A percentile compares a stretch with the other conserved stretches of the same genome.
Conservation (phyloP, 1,140 invertebrate species). For the Vollenhovia emeryi region DNA sequence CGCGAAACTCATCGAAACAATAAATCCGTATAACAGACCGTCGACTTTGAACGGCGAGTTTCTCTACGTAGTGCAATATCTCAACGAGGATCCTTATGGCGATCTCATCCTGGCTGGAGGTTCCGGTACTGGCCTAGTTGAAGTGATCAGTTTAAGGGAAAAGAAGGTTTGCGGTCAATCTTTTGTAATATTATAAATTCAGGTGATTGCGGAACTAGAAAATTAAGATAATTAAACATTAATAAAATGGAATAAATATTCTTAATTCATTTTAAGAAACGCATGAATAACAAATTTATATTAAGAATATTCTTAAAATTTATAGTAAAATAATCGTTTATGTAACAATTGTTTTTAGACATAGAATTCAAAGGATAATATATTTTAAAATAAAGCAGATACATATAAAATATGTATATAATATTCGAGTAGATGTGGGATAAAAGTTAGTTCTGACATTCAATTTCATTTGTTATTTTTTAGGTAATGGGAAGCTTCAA, state of each 20-base stretch:
- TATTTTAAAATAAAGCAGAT: too few species aligned
- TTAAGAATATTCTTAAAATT: too few species aligned
- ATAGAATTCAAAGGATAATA: background rate
- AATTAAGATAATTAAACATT: background rate
- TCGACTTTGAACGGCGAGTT: slow-evolving; percentile 77
- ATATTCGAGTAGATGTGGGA: background rate
- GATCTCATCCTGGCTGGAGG: slow-evolving; percentile 75
- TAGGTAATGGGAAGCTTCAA: slow-evolving; percentile 74
- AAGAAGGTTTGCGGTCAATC: slow-evolving; percentile 67
- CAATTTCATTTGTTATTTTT: background rate
- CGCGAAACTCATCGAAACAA: slow-evolving; percentile 77
- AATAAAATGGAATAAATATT: background rate
- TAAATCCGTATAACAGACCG: slow-evolving; percentile 75
- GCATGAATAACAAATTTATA: too few species aligned
- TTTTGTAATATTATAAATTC: background rate
- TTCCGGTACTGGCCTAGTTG: slow-evolving; percentile 74
- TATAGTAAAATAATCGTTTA: background rate
- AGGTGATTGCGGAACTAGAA: background rate
- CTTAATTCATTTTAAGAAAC: background rate
- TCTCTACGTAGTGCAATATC: slow-evolving; percentile 77
- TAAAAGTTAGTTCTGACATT: background rate
- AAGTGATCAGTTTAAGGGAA: slow-evolving; percentile 77
- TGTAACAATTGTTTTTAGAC: background rate
- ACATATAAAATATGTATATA: background rate
- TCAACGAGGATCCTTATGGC: slow-evolving; percentile 75